A percentile compares a stretch with the other conserved stretches of the same genome.
Evolutionary conservation across 2,888 invertebrate species (phyloP).

Genomic region (Pandemis cinnamomeana): DNA sequence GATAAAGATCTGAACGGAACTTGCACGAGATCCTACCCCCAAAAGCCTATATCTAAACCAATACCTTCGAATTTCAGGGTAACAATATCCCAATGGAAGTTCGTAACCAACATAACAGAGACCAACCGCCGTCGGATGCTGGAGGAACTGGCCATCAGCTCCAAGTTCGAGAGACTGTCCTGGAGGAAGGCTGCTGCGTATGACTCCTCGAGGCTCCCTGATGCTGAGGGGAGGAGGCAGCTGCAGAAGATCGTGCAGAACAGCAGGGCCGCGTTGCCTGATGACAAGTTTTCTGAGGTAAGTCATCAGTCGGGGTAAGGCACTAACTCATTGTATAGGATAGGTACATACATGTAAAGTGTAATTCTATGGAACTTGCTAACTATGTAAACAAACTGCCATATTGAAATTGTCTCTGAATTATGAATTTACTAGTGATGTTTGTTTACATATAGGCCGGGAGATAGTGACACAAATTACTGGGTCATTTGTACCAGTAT

Average conservation of each 20-base stretch:
- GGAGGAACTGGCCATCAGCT: slow-evolving; percentile 88
- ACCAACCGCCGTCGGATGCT: slow-evolving; percentile 88
- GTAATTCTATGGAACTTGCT: too few relatives aligned
- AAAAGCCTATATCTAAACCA: neutral
- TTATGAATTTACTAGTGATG: too few relatives aligned
- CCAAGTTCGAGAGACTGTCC: slow-evolving; percentile 89
- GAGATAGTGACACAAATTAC: too few relatives aligned
- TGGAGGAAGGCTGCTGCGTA: slow-evolving; percentile 89
- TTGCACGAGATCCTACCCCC: too few relatives aligned
- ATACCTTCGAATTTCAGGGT: slow-evolving; percentile 78
- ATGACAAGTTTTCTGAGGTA: slow-evolving; percentile 90
- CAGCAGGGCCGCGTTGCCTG: slow-evolving; percentile 89
- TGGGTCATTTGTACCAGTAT: too few relatives aligned
- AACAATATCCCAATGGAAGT: slow-evolving; percentile 89
- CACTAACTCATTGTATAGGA: too few relatives aligned
- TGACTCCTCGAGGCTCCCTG: slow-evolving; percentile 87
- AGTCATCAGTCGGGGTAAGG: too few relatives aligned
- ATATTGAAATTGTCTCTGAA: too few relatives aligned
- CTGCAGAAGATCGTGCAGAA: slow-evolving; percentile 88
- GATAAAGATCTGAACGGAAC: too few relatives aligned
- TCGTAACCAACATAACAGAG: slow-evolving; percentile 91
- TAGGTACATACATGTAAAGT: too few relatives aligned
- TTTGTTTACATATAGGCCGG: too few relatives aligned
- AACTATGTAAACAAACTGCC: too few relatives aligned
- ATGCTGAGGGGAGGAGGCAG: slow-evolving; percentile 87